Evolutionary conservation across 2,113 vertebrate genomes (phyloP).

Genomic region (Panthera tigris): DNA sequence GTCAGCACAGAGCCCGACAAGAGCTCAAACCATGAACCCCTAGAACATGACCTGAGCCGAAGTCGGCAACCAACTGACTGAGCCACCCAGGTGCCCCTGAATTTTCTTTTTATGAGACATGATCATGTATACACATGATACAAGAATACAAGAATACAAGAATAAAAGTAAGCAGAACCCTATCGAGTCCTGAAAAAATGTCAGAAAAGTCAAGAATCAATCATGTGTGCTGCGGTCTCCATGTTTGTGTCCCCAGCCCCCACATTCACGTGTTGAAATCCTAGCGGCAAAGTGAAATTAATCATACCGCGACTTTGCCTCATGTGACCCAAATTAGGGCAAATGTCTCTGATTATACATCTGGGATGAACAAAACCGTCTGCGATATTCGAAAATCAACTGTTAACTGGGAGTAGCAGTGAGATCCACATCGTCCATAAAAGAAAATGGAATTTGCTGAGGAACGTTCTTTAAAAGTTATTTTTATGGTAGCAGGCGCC

Average conservation of each 20-base stretch:
- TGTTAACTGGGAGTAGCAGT: neutral
- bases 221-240: neutral
- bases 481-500: neutral
- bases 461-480: neutral
- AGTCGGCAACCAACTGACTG: too few relatives aligned
- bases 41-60: too few relatives aligned
- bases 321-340: too few relatives aligned
- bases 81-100: too few relatives aligned
- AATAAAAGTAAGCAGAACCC: neutral
- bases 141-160: too few relatives aligned
- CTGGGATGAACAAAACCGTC: neutral
- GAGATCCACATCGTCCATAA: neutral
- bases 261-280: neutral
- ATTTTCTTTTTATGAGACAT: neutral
- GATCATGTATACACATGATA: too few relatives aligned
- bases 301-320: neutral
- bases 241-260: accelerated
- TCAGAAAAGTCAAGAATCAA: neutral
- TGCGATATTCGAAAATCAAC: accelerated
- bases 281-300: neutral
- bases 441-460: neutral
- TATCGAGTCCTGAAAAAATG: neutral
- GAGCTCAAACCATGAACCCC: too few relatives aligned
- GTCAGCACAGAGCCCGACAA: too few relatives aligned
- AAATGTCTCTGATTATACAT: neutral